Conservation (phyloP, 2,888 invertebrate genomes). For the Agrilus biguttatus region DNA sequence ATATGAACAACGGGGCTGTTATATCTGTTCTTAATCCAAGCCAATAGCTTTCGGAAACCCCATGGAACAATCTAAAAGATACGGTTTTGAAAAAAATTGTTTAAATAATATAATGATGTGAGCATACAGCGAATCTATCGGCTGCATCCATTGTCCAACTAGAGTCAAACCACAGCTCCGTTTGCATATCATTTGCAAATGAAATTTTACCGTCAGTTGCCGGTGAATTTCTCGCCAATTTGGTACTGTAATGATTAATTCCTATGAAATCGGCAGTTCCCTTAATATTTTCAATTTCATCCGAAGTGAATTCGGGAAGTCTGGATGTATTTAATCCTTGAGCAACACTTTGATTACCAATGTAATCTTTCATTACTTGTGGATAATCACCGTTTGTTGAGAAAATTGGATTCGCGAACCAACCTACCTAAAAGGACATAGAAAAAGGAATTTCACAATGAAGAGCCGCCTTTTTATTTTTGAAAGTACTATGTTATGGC, state of each 20-base stretch:
- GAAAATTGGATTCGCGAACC: slow-evolving; percentile 42
- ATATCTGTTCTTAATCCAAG: slow-evolving; percentile 26
- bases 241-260: slow-evolving; percentile 33
- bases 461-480: too few species aligned
- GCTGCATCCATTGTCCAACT: slow-evolving; percentile 32
- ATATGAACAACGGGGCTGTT: slow-evolving; percentile 36
- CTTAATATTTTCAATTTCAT: slow-evolving; percentile 28
- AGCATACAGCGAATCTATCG: slow-evolving; percentile 30
- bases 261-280: slow-evolving; percentile 37
- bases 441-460: slow-evolving; percentile 29
- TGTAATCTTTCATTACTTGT: slow-evolving; percentile 35
- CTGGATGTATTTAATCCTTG: slow-evolving; percentile 41
- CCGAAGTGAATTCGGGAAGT: slow-evolving; percentile 38
- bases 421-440: slow-evolving; percentile 25
- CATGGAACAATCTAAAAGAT: slow-evolving; percentile 31
- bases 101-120: too few species aligned
- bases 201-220: slow-evolving; percentile 2
- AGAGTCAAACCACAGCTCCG: slow-evolving; percentile 27
- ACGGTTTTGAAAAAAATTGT: too few species aligned
- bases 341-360: slow-evolving; percentile 36
- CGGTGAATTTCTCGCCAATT: slow-evolving; percentile 6
- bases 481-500: too few species aligned
- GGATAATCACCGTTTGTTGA: slow-evolving; percentile 43
- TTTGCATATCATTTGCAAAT: slow-evolving; percentile 23
- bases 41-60: slow-evolving; percentile 40